phyloP scores from a whole-genome alignment of 2,113 vertebrate species.

The Macrotis lagotis region DNA sequence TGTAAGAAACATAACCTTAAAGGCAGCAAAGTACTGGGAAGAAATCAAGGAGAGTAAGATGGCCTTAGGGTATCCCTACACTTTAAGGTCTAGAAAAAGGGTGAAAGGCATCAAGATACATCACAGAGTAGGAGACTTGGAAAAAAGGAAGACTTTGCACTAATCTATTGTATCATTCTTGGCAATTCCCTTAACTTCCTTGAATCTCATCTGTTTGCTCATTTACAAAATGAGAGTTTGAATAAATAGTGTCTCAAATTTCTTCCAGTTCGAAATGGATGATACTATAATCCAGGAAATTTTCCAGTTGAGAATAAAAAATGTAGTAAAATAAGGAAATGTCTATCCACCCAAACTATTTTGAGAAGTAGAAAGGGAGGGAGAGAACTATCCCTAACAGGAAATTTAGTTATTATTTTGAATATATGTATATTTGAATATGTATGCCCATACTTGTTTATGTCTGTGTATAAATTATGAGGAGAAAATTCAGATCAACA shows the following conservation, averaged over 20 bases:
- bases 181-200: background rate
- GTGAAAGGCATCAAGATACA: background rate
- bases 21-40: background rate
- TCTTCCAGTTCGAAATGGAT: background rate
- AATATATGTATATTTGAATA: background rate
- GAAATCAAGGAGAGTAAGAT: background rate
- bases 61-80: background rate
- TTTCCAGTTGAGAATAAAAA: background rate
- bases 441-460: background rate
- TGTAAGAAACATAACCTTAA: background rate
- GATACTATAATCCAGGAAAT: background rate
- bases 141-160: background rate
- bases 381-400: too few species aligned
- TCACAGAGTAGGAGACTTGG: background rate
- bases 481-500: background rate
- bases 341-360: background rate
- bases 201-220: background rate
- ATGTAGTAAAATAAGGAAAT: background rate
- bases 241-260: background rate
- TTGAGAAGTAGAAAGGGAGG: background rate
- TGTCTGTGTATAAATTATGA: too few species aligned
- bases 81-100: background rate
- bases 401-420: too few species aligned
- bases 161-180: background rate
- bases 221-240: background rate